Evolutionary conservation across 2,113 vertebrate species (phyloP).

Genomic region (Carlito syrichta): DNA sequence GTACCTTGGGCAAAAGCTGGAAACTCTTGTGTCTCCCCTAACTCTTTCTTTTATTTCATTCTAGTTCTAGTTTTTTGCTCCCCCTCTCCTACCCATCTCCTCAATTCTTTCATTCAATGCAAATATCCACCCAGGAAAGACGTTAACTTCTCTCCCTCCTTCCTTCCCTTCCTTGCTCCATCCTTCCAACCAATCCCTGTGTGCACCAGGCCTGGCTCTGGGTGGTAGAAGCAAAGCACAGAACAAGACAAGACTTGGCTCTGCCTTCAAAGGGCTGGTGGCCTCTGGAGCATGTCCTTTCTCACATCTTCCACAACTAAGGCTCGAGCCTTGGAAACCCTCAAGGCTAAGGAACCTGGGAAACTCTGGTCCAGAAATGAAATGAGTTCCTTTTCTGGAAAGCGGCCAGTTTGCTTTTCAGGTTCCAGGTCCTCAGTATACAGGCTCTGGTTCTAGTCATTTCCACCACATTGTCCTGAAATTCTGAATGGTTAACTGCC

Average conservation of each 20-base stretch:
- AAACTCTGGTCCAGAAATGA: background rate
- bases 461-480: background rate
- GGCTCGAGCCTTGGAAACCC: background rate
- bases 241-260: background rate
- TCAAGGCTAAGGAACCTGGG: background rate
- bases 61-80: background rate
- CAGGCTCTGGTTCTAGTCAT: background rate
- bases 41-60: background rate
- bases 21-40: background rate
- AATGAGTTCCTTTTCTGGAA: background rate
- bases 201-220: background rate
- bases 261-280: background rate
- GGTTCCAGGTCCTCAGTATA: background rate
- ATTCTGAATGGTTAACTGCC: background rate
- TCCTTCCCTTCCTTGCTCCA: background rate
- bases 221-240: background rate
- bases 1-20: background rate
- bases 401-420: background rate
- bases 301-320: background rate
- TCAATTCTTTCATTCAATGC: background rate
- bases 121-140: background rate
- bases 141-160: background rate
- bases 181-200: background rate
- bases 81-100: background rate
- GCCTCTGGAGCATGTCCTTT: background rate